Evolutionary conservation across 2,113 vertebrate genomes (phyloP).

Genomic region (Calidris pygmaea): DNA sequence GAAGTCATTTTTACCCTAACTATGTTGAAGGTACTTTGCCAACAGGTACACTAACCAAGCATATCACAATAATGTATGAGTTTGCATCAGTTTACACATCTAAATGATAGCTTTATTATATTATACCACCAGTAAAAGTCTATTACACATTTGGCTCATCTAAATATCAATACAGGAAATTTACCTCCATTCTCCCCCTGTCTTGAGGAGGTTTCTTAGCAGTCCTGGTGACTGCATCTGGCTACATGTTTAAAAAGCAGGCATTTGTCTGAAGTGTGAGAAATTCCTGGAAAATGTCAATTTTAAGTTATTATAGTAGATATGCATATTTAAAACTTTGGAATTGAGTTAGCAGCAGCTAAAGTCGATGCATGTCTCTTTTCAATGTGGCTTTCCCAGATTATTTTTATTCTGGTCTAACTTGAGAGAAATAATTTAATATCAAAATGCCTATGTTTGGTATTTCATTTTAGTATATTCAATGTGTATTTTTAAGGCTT

Average conservation of each 20-base stretch:
- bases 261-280: slow-evolving; percentile 25
- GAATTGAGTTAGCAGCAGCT: slow-evolving; percentile 13
- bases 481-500: not conserved
- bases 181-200: not conserved
- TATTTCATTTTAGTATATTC: not conserved
- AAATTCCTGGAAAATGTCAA: slow-evolving; percentile 12
- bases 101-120: not conserved
- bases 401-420: slow-evolving; percentile 33
- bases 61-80: not conserved
- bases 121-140: not conserved
- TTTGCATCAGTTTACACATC: not conserved
- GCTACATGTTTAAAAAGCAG: not conserved
- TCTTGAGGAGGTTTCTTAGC: not conserved
- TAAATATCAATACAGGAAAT: not conserved
- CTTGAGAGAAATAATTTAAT: slow-evolving; percentile 35
- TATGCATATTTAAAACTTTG: not conserved
- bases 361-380: not conserved
- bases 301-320: slow-evolving; percentile 41
- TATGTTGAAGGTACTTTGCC: not conserved
- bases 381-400: slow-evolving; percentile 17
- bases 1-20: not conserved
- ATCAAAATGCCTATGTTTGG: not conserved
- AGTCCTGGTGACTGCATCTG: not conserved
- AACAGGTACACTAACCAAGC: not conserved
- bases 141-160: not conserved